These are phyloP conservation scores for Nowickia ferox DNA, from an alignment of 2,888 invertebrate genomes.

Conservation along the genomic window DNA sequence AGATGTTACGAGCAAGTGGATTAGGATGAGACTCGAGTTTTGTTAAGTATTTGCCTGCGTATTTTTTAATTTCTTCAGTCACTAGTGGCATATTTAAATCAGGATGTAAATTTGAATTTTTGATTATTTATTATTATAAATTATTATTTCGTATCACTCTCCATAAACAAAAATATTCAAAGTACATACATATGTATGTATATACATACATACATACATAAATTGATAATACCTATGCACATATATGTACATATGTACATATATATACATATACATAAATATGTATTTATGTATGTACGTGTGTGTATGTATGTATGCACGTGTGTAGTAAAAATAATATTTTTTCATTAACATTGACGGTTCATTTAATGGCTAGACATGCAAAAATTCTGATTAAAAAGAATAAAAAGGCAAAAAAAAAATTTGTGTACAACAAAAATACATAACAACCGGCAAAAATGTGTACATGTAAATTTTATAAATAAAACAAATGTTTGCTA, in stretches of 20 bases:
- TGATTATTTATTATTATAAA: too few relatives aligned
- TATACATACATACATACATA: too few relatives aligned
- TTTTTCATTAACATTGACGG: constrained; percentile 38
- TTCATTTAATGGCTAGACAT: constrained; percentile 54
- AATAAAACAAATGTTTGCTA: neutral
- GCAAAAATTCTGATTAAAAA: constrained; percentile 20
- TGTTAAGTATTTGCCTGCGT: too few relatives aligned
- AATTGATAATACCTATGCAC: neutral
- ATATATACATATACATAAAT: neutral
- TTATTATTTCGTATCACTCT: too few relatives aligned
- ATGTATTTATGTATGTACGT: neutral
- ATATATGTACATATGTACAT: neutral
- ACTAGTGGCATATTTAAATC: too few relatives aligned
- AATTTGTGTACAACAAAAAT: neutral
- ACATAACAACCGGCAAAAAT: constrained; percentile 67
- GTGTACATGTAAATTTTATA: neutral
- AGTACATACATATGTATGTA: too few relatives aligned
- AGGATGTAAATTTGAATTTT: too few relatives aligned
- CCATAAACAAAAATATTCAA: too few relatives aligned
- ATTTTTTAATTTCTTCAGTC: too few relatives aligned
- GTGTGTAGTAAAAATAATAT: neutral
- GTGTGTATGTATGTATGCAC: neutral
- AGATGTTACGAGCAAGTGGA: too few relatives aligned
- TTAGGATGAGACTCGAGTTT: too few relatives aligned
- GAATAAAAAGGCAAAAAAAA: constrained; percentile 12